These are phyloP conservation scores for Cyclina sinensis DNA, from an alignment of 1,140 invertebrate species.

Conservation along the genomic window DNA sequence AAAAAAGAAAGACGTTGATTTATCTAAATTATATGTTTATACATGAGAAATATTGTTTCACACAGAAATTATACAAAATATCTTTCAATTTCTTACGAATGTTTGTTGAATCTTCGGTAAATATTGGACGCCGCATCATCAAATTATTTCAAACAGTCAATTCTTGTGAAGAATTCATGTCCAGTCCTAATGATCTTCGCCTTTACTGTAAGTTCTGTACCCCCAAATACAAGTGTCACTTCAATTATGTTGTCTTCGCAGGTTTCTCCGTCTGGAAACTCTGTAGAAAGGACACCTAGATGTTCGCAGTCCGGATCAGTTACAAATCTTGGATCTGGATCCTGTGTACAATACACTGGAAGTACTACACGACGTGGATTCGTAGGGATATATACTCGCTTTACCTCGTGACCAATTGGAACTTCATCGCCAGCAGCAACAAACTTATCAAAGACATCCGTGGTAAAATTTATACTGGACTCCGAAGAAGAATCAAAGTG, in stretches of 20 bases:
- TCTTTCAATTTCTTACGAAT: too few species aligned
- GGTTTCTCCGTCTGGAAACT: slow-evolving; percentile 25
- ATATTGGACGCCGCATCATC: too few species aligned
- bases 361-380: neutral
- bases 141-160: neutral
- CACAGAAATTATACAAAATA: too few species aligned
- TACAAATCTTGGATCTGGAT: neutral
- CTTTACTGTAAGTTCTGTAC: slow-evolving; percentile 1
- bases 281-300: neutral
- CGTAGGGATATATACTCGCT: too few species aligned
- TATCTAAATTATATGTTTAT: too few species aligned
- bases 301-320: neutral
- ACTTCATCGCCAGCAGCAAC: slow-evolving; percentile 25
- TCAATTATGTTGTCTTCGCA: neutral
- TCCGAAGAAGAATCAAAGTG: neutral
- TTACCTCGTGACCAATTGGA: neutral
- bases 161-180: neutral
- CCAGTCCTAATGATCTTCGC: neutral
- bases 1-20: too few species aligned
- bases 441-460: neutral
- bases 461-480: neutral
- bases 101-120: too few species aligned
- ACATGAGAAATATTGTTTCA: too few species aligned
- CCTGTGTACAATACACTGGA: neutral
- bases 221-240: neutral